phyloP scores from a whole-genome alignment of 1,140 invertebrate species.

The Adoxophyes honmai region DNA sequence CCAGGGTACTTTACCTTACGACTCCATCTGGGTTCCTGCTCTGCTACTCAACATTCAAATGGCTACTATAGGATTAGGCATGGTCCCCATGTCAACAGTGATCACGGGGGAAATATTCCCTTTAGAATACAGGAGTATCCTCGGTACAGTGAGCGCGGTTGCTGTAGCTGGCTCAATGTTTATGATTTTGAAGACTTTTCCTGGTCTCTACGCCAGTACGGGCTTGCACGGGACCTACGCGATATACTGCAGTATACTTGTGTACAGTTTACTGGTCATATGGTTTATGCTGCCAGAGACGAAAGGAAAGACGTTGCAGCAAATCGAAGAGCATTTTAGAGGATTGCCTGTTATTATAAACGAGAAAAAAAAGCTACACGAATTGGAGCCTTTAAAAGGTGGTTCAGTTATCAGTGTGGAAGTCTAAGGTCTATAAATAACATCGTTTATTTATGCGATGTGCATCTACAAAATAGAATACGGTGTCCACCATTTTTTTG shows the following conservation, averaged over 20 bases:
- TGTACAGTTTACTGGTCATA: conserved; percentile 29
- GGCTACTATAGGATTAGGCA: conserved; percentile 44
- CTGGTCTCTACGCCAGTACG: conserved; percentile 26
- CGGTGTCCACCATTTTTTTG: no score
- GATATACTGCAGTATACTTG: conserved; percentile 29
- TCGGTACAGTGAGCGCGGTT: conserved; percentile 43
- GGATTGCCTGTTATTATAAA: conserved; percentile 16
- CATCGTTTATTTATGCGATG: no score
- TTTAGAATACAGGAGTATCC: conserved; percentile 42
- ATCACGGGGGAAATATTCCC: conserved; percentile 57
- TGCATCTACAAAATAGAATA: no score
- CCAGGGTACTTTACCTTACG: conserved; percentile 27
- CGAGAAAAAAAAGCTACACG: not conserved
- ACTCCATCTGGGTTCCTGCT: conserved; percentile 44
- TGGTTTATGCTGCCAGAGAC: conserved; percentile 44
- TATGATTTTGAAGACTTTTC: conserved; percentile 37
- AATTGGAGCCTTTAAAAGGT: not conserved
- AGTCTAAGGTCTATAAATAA: no score
- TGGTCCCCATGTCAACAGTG: conserved; percentile 48
- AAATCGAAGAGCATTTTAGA: conserved; percentile 48
- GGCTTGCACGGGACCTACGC: conserved; percentile 43
- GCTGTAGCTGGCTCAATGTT: conserved; percentile 45
- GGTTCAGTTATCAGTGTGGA: no score
- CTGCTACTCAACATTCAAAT: conserved; percentile 51
- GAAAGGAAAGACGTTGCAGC: conserved; percentile 38